Evolutionary conservation across 1,140 invertebrate genomes (phyloP), one percentile per base, ranked within the genome.

Genomic region (Anastrepha ludens): DNA sequence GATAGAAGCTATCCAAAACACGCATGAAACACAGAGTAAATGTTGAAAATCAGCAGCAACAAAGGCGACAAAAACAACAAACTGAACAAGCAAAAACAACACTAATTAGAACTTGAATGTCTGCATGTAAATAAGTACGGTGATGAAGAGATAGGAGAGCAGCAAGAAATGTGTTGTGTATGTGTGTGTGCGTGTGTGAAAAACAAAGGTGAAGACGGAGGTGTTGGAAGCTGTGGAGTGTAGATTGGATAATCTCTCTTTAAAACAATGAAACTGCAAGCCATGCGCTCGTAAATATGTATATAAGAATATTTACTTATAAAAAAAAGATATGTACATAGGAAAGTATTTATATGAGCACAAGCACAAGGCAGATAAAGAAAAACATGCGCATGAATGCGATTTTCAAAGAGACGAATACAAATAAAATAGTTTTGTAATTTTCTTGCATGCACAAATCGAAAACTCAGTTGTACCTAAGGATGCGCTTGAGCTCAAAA

Each of bases 1-100:
- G 70, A 74, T 41, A 74, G 70, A 74, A 74, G 44, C 39, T 74
- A 74, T 74, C 41, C 70, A 74, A 74, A 74, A 47, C 70, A 74
- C 70, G 70, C 70, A 47, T n/a, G 13, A 17, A 17, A 74, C 47
- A 74, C 70, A 47, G 4, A 20, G n/a, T 20, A 74, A 70, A 70
- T 70, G 65, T 70, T 70, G 39, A 41, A 0, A 7, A 47, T 47
- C 13, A 74, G 47, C 70, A 47, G 13, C 39, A 74, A 74, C 70
- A 74, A 67, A 67, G 9, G 64, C 64, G 64, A 67, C 64, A 67
- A 67, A 67, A 67, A 50, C 70, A 47, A 74, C 70, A 47, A 74
- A 47, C 6, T 47, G 15, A 74, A 65, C 5, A 5, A 65, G 11
- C n/a, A 65, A 65, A 65, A 74, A 74, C 70, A 74, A 74, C 70